Evolutionary conservation across 2,888 invertebrate genomes (phyloP), one percentile per base, ranked within the genome.

Genomic region (Euclidia mi): DNA sequence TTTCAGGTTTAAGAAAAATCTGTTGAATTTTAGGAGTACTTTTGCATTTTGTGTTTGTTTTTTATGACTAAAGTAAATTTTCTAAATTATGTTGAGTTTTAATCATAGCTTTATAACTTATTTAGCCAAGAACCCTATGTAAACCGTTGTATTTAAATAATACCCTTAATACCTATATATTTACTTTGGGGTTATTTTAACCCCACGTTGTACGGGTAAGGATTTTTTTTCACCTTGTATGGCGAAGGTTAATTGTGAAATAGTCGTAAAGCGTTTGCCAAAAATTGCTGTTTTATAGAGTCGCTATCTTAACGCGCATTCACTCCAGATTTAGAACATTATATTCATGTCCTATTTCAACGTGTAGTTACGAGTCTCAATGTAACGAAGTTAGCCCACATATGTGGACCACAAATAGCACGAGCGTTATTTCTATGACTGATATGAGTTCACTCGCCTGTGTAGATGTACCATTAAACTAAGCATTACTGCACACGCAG

Each of bases 391-490:
- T 56, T 25, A 17, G 37, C 7, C 25, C 43, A 53, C 56, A 32
- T 69, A 46, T 38, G 53, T 57, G 60, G 49, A 52, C 57, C 61
- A 46, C 48, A 71, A 65, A 56, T 65, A 67, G 65, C 35, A 49
- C 56, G 45, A 58, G 56, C 44, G 20, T 62, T 45, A 57, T 61
- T 50, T 43, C 44, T 56, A 41, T 17, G 70, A 66, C 70, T 65
- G 70, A 70, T 81, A 82, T 68, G 63, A 78, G 67, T 79, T 68
- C 65, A 81, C 66, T 78, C 71, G 75, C 67, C 17, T 76, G 62
- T 81, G 80, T 84, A 82, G 76, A 76, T 77, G 85, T 71, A 82
- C 81, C 76, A 61, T 32, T 25, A 45, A 57, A 60, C 69, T 72
- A 76, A 70, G 67, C 76, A 79, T 65, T 49, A 43, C 44, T 67